Percentiles rank a stretch among this genome's conserved stretches.
These are phyloP conservation scores for Hemicentrotus pulcherrimus DNA, from an alignment of 35 echinoderm and acorn worm genomes.

Conservation along the genomic window DNA sequence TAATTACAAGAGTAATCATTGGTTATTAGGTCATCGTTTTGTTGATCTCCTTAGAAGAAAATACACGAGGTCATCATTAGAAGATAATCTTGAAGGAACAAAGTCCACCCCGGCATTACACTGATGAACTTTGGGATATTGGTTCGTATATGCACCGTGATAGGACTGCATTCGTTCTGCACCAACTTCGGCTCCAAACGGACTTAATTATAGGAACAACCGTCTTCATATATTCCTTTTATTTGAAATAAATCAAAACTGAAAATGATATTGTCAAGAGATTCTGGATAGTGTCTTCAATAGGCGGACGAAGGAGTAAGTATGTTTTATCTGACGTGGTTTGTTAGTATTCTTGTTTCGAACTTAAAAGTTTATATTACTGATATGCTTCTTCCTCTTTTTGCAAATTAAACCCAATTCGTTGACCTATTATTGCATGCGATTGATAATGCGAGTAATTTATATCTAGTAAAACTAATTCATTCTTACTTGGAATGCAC, in stretches of 20 bases:
- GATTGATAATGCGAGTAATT: neutral
- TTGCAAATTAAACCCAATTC: neutral
- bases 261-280: neutral
- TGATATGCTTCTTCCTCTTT: too few relatives aligned
- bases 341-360: neutral
- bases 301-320: neutral
- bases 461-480: neutral
- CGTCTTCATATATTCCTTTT: neutral
- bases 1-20: neutral
- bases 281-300: neutral
- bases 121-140: neutral
- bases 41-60: neutral
- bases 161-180: neutral
- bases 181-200: neutral
- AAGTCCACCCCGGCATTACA: constrained; percentile 17
- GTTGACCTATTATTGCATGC: neutral
- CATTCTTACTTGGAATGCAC: neutral
- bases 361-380: too few relatives aligned
- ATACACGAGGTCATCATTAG: neutral
- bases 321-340: neutral
- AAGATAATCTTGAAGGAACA: neutral
- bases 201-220: neutral
- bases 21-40: constrained; percentile 14
- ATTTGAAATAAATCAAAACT: neutral
- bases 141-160: neutral